Evolutionary conservation across 1,140 invertebrate species (phyloP).

Genomic region (Bactericera cockerelli): DNA sequence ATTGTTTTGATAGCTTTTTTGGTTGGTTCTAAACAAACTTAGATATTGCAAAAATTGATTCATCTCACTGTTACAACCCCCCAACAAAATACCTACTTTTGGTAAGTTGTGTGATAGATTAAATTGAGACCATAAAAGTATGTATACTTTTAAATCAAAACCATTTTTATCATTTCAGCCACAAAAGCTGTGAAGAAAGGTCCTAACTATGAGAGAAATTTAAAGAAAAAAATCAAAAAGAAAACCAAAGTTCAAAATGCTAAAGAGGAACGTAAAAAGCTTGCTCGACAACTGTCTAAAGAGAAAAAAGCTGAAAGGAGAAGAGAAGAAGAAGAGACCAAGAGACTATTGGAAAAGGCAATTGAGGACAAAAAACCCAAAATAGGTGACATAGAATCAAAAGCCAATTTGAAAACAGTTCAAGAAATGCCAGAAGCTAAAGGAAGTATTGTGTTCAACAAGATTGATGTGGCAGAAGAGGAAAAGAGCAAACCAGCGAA

Average conservation of each 20-base stretch:
- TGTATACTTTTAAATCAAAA: too few relatives aligned
- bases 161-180: too few relatives aligned
- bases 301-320: conserved; percentile 7
- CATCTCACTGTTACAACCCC: too few relatives aligned
- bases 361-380: conserved; percentile 18
- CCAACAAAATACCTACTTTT: too few relatives aligned
- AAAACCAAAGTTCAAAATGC: conserved; percentile 14
- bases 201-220: conserved; percentile 17
- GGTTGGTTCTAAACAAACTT: too few relatives aligned
- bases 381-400: conserved; percentile 17
- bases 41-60: too few relatives aligned
- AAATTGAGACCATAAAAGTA: too few relatives aligned
- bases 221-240: conserved; percentile 17
- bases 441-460: conserved; percentile 11
- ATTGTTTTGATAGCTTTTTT: too few relatives aligned
- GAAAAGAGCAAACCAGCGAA: conserved; percentile 7
- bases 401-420: conserved; percentile 5
- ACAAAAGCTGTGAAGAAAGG: conserved; percentile 18
- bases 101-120: too few relatives aligned
- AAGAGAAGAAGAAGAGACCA: conserved; percentile 4
- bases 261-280: conserved; percentile 11
- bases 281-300: background rate
- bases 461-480: conserved; percentile 10
- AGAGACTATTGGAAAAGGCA: conserved; percentile 13
- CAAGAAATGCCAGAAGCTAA: conserved; percentile 11